Conservation (phyloP, 2,888 invertebrate genomes). For the Aethes cnicana region DNA sequence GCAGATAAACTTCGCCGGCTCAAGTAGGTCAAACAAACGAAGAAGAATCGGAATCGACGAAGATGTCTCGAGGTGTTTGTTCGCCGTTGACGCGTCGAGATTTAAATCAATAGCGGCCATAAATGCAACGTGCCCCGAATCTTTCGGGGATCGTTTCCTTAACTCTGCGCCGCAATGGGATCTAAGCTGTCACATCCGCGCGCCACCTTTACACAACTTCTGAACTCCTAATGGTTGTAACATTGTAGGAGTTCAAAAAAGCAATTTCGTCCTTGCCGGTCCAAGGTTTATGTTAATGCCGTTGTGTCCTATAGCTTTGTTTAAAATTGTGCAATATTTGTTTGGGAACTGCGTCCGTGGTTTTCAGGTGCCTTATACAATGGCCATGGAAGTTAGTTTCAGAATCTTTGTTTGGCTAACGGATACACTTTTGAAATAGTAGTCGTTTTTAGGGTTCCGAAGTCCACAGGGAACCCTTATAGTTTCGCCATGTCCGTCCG, state of each 20-base stretch:
- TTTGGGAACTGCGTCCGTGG: constrained; percentile 65
- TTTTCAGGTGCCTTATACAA: constrained; percentile 69
- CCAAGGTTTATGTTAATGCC: constrained; percentile 74
- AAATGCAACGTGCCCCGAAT: constrained; percentile 28
- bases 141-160: constrained; percentile 39
- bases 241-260: constrained; percentile 78
- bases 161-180: constrained; percentile 55
- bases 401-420: constrained; percentile 66
- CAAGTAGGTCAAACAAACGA: background rate
- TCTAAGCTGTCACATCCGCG: constrained; percentile 48
- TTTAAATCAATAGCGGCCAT: constrained; percentile 28
- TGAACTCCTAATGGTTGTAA: constrained; percentile 68
- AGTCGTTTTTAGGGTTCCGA: too few species aligned
- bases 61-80: constrained; percentile 2
- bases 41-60: background rate
- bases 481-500: too few species aligned
- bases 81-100: constrained; percentile 17
- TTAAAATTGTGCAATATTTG: constrained; percentile 75
- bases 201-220: constrained; percentile 68
- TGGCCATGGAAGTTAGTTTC: constrained; percentile 58
- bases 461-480: too few species aligned
- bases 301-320: constrained; percentile 65
- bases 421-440: constrained; percentile 52
- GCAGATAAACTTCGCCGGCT: too few species aligned
- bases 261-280: constrained; percentile 67